phyloP scores from a whole-genome alignment of 2,113 vertebrate species.

The Saimiri boliviensis region DNA sequence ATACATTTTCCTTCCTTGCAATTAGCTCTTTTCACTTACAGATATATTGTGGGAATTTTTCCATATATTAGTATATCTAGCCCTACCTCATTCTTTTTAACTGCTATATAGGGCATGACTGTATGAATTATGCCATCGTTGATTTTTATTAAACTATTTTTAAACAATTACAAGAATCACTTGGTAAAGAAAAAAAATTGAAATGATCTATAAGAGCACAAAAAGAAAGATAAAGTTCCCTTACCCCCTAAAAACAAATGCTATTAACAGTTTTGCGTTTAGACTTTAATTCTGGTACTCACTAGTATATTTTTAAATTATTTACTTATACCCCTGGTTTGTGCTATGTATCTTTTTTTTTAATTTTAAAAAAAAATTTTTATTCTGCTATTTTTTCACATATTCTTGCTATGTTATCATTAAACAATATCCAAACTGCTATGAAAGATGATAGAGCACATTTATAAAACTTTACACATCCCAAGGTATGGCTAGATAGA shows the following conservation, averaged over 20 bases:
- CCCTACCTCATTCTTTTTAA: background rate
- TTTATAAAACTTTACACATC: background rate
- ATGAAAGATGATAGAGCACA: background rate
- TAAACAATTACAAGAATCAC: background rate
- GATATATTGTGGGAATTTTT: background rate
- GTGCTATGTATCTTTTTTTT: background rate
- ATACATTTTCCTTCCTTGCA: background rate
- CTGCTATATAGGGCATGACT: background rate
- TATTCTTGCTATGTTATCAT: background rate
- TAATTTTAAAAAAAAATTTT: background rate
- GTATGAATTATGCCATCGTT: background rate
- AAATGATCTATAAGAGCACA: background rate
- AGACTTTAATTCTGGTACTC: conserved; percentile 1
- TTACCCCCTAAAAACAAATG: background rate
- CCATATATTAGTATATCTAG: background rate
- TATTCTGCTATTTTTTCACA: too few relatives aligned
- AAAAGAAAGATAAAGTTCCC: background rate
- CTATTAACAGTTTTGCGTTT: background rate
- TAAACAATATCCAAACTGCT: background rate
- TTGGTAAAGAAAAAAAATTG: background rate
- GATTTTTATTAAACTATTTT: conserved; percentile 15
- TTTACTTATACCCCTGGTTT: background rate
- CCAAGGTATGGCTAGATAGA: background rate
- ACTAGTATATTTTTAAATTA: background rate
- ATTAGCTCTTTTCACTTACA: background rate